Evolutionary conservation across 1,140 invertebrate species (phyloP), one percentile per base, ranked within the genome.

Genomic region (Dufourea novaeangliae): DNA sequence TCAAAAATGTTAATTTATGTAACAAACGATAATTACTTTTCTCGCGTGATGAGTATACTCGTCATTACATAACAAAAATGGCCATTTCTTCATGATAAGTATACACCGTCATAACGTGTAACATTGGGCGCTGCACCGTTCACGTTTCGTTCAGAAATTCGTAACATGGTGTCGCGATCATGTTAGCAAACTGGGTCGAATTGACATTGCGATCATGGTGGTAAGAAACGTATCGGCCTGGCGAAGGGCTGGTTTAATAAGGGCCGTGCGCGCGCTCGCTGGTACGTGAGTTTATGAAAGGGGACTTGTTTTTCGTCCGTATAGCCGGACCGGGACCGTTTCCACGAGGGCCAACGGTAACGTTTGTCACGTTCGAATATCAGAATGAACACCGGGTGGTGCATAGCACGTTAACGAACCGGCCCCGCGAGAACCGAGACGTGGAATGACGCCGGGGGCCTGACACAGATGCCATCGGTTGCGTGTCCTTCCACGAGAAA

Each of bases 281-380:
- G 54, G 32, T n/a, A 74, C 81, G 68, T 29, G 67, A 66, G 46
- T 73, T 83, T 80, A 77, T 83, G 78, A 83, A 77, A 83, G 68
- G 69, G n/a, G n/a, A n/a, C 66, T n/a, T 37, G 69, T 73, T 85
- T 78, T 83, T 83, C 73, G 17, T 22, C 29, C 17, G 44, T 68
- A n/a, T n/a, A 88, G 84, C 66, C 84, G 84, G 79, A 84, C 84
- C 83, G 75, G n/a, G n/a, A n/a, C 27, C 62, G 77, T 86, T 88
- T 76, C 52, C 82, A 76, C 76, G 79, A 57, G n/a, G 68, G n/a
- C n/a, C 73, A 86, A 86, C 83, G 81, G 82, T 87, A 85, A 85
- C 85, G 74, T 87, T 82, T 79, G 87, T 87, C 82, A 79, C 80
- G 83, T 88, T 70, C 75, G 5, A 7, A 77, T 71, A 41, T 73